Conservation (phyloP, 2,888 invertebrate species). For the Phragmatobia fuliginosa region DNA sequence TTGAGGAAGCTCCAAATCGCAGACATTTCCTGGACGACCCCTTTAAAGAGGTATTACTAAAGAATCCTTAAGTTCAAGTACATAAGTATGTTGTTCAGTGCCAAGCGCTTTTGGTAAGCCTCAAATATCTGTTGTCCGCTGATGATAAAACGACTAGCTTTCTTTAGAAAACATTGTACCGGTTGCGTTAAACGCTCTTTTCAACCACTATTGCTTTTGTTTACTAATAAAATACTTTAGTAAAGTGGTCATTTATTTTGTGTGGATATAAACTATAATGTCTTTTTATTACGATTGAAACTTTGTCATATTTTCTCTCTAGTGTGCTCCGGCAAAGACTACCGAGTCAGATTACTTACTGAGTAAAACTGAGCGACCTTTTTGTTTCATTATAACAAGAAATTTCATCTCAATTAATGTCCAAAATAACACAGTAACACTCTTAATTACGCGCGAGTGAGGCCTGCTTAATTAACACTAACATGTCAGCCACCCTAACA, state of each 20-base stretch:
- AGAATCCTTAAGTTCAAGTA: slow-evolving; percentile 62
- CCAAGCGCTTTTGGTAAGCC: slow-evolving; percentile 70
- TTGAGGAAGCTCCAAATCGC: slow-evolving; percentile 65
- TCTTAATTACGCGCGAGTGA: slow-evolving; percentile 86
- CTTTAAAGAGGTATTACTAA: slow-evolving; percentile 57
- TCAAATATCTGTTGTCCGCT: slow-evolving; percentile 74
- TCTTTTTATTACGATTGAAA: slow-evolving; percentile 76
- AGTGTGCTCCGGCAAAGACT: slow-evolving; percentile 70
- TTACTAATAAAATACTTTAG: slow-evolving; percentile 56
- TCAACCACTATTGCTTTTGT: slow-evolving; percentile 52
- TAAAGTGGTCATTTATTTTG: slow-evolving; percentile 53
- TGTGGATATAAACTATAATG: slow-evolving; percentile 75
- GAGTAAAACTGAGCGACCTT: slow-evolving; percentile 59
- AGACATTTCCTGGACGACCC: slow-evolving; percentile 65
- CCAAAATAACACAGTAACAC: slow-evolving; percentile 86
- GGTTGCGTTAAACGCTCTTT: slow-evolving; percentile 57
- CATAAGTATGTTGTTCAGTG: slow-evolving; percentile 64
- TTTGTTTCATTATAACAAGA: slow-evolving; percentile 81
- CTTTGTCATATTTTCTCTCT: slow-evolving; percentile 76
- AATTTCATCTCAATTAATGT: slow-evolving; percentile 87
- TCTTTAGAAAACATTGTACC: slow-evolving; percentile 62
- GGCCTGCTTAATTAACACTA: slow-evolving; percentile 87
- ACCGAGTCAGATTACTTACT: slow-evolving; percentile 76
- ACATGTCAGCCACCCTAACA: slow-evolving; percentile 84
- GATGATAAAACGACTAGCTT: slow-evolving; percentile 79